These are phyloP conservation scores for Oikopleura dioica DNA, from an alignment of 23 tunicate genomes.

Conservation along the genomic window DNA sequence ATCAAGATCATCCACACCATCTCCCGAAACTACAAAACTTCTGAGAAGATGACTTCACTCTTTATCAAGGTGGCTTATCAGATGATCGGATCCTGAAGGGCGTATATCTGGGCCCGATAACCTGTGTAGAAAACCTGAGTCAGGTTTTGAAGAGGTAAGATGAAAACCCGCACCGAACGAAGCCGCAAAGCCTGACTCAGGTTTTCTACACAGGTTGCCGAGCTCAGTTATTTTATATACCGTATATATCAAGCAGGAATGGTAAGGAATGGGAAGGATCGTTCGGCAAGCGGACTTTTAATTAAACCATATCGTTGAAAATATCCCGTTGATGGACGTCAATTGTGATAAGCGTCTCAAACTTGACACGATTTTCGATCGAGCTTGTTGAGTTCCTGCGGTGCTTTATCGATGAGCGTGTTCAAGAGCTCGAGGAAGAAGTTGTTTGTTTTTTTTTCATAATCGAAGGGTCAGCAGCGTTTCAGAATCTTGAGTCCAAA, in stretches of 20 bases:
- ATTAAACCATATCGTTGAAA: conserved; percentile 46
- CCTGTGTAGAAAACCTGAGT: too few relatives aligned
- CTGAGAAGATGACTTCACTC: conserved; percentile 86
- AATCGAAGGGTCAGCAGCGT: conserved; percentile 48
- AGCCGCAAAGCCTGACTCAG: too few relatives aligned
- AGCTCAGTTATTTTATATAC: too few relatives aligned
- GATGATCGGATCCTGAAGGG: conserved; percentile 79
- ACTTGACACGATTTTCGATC: too few relatives aligned
- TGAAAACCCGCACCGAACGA: too few relatives aligned
- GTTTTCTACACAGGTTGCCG: too few relatives aligned
- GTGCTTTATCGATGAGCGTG: conserved; percentile 58
- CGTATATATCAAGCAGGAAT: conserved; percentile 61
- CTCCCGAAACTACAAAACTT: conserved; percentile 81
- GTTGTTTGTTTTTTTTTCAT: conserved; percentile 54
- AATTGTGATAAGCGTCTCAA: too few relatives aligned
- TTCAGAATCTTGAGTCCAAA: too few relatives aligned
- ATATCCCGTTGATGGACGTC: conserved; percentile 40
- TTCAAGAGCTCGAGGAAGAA: conserved; percentile 64
- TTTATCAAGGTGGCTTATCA: conserved; percentile 94
- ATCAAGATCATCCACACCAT: conserved; percentile 97
- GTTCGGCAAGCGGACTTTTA: conserved; percentile 44
- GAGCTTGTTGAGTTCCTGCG: conserved; percentile 65
- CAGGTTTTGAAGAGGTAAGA: too few relatives aligned
- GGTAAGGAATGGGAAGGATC: conserved; percentile 54
- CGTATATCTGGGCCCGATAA: too few relatives aligned